phyloP scores from a whole-genome alignment of 2,888 invertebrate genomes.

The Orchestes rusci region DNA sequence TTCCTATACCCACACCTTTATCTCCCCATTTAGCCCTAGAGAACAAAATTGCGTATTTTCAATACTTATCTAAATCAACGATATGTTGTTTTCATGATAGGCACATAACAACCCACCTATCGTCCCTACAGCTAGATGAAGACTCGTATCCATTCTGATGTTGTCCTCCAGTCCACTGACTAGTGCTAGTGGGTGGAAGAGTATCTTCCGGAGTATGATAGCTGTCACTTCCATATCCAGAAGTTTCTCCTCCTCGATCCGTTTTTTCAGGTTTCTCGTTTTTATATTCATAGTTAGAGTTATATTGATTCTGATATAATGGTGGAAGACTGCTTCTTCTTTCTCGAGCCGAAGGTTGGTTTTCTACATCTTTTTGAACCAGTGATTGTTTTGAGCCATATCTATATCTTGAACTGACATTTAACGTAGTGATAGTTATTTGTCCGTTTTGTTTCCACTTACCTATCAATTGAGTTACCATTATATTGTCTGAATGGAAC shows the following conservation, averaged over 20 bases:
- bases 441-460: slow-evolving; percentile 31
- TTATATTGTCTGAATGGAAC: slow-evolving; percentile 58
- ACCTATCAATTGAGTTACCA: no score
- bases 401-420: slow-evolving; percentile 27
- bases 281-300: slow-evolving; percentile 29
- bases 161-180: slow-evolving; percentile 7
- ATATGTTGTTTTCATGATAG: no score
- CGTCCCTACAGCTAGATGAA: slow-evolving; percentile 48
- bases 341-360: not conserved
- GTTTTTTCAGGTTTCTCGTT: slow-evolving; percentile 40
- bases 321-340: slow-evolving; percentile 40
- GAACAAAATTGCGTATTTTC: not conserved
- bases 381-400: slow-evolving; percentile 32
- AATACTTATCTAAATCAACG: not conserved
- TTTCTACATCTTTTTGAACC: slow-evolving; percentile 9
- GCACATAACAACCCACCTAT: slow-evolving; percentile 33
- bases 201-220: slow-evolving; percentile 39
- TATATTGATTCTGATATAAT: slow-evolving; percentile 39
- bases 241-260: slow-evolving; percentile 63
- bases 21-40: slow-evolving; percentile 66
- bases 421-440: slow-evolving; percentile 4
- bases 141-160: slow-evolving; percentile 37
- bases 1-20: slow-evolving; percentile 58
- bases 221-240: slow-evolving; percentile 78
- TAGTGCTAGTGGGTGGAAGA: slow-evolving; percentile 11